These are phyloP conservation scores for Eufriesea mexicana DNA, from an alignment of 1,140 invertebrate species.

Conservation along the genomic window DNA sequence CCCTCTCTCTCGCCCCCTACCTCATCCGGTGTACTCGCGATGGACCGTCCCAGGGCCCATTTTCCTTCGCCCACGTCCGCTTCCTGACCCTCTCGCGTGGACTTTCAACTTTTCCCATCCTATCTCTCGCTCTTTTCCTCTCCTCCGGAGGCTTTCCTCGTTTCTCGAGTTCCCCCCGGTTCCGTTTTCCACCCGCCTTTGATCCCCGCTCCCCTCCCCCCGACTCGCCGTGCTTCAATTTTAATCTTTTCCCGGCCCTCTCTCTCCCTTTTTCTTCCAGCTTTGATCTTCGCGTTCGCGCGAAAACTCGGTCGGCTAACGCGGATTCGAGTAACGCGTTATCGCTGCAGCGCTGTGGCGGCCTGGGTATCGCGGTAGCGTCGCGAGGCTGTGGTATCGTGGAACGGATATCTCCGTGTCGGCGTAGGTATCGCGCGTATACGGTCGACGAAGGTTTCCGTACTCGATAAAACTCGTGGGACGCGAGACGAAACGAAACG, in stretches of 20 bases:
- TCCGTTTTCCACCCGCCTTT: not conserved
- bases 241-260: not conserved
- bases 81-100: conserved; percentile 4
- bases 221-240: too few species aligned
- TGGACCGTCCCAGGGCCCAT: not conserved
- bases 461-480: not conserved
- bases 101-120: conserved; percentile 46
- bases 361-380: not conserved
- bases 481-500: not conserved
- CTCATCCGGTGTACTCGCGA: not conserved
- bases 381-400: not conserved
- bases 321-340: not conserved
- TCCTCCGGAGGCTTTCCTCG: too few species aligned
- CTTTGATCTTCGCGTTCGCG: conserved; percentile 20
- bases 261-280: too few species aligned
- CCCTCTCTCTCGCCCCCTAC: too few species aligned
- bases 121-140: conserved; percentile 7
- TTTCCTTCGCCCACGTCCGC: not conserved
- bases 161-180: too few species aligned
- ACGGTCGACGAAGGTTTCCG: too few species aligned
- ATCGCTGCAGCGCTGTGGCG: not conserved
- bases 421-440: not conserved
- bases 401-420: not conserved
- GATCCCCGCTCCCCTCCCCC: not conserved
- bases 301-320: not conserved